Percentiles rank a stretch among this genome's conserved stretches.
Conservation (phyloP, 1,140 invertebrate genomes). For the Eubasilissa regina region DNA sequence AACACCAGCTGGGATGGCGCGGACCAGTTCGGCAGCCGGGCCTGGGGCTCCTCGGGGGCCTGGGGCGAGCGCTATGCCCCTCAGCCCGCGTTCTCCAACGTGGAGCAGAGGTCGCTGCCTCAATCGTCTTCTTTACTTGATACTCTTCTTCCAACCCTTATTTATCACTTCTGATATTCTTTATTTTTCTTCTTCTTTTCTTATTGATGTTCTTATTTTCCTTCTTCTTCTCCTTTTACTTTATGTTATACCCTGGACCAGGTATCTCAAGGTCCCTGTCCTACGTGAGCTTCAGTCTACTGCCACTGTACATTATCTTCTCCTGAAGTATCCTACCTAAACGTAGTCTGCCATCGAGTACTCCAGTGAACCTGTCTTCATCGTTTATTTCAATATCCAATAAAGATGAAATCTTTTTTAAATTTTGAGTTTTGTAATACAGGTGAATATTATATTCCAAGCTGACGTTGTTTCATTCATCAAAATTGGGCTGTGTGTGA, state of each 20-base stretch:
- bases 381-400: no score
- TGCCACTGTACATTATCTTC: no score
- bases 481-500: no score
- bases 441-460: no score
- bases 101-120: constrained; percentile 64
- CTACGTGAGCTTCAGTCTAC: no score
- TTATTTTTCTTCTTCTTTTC: not conserved
- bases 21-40: constrained; percentile 59
- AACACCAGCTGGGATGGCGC: constrained; percentile 63
- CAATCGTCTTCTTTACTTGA: constrained; percentile 25
- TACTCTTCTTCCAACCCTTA: constrained; percentile 14
- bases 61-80: constrained; percentile 56
- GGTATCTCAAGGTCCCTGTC: not conserved
- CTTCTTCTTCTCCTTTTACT: no score
- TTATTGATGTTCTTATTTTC: not conserved
- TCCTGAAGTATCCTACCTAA: no score
- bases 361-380: no score
- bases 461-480: no score
- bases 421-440: no score
- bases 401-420: no score
- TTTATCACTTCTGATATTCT: not conserved
- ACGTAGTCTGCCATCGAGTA: no score
- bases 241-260: not conserved
- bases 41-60: constrained; percentile 57
- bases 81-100: constrained; percentile 60